Percentiles rank a stretch among this genome's conserved stretches.
These are phyloP conservation scores for Ia io DNA, from an alignment of 2,113 vertebrate genomes.

Conservation along the genomic window DNA sequence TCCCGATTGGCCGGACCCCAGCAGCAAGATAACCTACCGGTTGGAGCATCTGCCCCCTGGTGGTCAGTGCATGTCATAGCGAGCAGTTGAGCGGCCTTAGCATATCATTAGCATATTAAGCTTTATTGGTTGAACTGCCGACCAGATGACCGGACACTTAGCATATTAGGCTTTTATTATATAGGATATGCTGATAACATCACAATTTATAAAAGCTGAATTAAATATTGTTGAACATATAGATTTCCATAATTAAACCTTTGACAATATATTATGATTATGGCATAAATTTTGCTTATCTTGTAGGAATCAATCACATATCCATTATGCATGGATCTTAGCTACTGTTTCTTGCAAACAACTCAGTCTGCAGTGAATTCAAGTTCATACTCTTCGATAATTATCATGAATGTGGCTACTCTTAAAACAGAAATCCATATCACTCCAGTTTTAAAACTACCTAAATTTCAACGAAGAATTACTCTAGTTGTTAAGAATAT, in stretches of 20 bases:
- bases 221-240: neutral
- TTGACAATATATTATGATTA: neutral
- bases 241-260: neutral
- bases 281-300: neutral
- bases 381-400: neutral
- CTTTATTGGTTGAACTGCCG: no score
- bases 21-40: no score
- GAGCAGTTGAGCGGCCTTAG: no score
- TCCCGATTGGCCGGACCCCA: no score
- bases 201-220: neutral
- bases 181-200: neutral
- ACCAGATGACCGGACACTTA: no score
- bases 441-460: neutral
- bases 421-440: neutral
- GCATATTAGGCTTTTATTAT: no score
- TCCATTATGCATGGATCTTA: neutral
- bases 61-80: no score
- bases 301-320: neutral
- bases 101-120: no score
- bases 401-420: neutral
- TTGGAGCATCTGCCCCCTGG: no score
- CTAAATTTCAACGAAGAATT: neutral
- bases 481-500: no score
- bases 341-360: neutral
- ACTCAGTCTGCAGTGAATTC: neutral